Base-by-base conservation (phyloP, 2,113 vertebrate species). In the human region DNA sequence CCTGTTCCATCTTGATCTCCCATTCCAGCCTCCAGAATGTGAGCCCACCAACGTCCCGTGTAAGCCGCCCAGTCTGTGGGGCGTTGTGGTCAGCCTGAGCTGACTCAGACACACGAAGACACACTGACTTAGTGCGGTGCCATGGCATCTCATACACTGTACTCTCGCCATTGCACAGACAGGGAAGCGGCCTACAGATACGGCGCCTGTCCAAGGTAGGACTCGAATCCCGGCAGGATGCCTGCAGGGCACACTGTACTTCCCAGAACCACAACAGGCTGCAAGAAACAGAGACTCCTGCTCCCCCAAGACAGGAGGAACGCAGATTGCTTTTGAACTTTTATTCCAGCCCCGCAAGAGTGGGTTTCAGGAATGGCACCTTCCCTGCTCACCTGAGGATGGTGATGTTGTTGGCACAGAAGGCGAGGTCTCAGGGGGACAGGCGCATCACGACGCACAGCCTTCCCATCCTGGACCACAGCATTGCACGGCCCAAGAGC, bases 171-270 rank as follows among this genome's bases (percentile, higher is more conserved):
- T 8, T 1, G 6, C 22, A n/a, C 40, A 9, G 25, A 18, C 4
- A 7, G 52, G 40, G 40, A 12, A 4, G 18, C 0, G 4, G 6
- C 1, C 0, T 0, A 22, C 27, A 12, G n/a, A 22, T 0, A 0
- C 0, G 1, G 18, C n/a, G 4, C 52, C 64, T 5, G 27, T 48
- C 40, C 13, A 2, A 16, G 14, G 25, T 6, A 64, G 30, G 9
- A 9, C 14, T 1, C 11, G 40, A 38, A 38, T 32, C 32, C 45
- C 0, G 27, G 64, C 3, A 9, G 11, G 25, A 40, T 5, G 38
- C 78, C 32, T 2, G 18, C 11, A 6, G n/a, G 14, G 11, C 0
- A 3, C 4, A 1, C 1, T 1, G 27, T 7, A 20, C 7, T 6
- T 27, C 68, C 25, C 70, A 40, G 68, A 25, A 25, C 13, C 0